A percentile compares a stretch with the other conserved stretches of the same genome.
These are phyloP conservation scores for Pseudorhiza aurosa DNA, from an alignment of 30 jellyfish, hydroid and myxozoan species.

Conservation along the genomic window DNA sequence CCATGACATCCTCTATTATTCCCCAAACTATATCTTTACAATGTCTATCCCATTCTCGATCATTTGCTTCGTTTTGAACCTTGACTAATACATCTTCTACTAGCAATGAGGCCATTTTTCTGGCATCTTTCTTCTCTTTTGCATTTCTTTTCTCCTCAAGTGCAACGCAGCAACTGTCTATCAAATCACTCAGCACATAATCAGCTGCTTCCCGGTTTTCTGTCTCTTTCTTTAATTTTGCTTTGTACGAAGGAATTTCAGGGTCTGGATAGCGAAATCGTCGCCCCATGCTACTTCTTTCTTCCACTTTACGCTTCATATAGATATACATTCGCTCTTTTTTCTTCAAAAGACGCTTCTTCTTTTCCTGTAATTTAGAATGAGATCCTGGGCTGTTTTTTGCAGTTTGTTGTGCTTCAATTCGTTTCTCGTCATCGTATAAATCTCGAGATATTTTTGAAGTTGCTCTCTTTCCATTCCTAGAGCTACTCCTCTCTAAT, in stretches of 20 bases:
- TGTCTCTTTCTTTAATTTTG: slow-evolving; percentile 13
- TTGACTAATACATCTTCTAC: neutral
- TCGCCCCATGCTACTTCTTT: neutral
- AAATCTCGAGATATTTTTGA: no score
- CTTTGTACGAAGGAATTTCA: slow-evolving; percentile 64
- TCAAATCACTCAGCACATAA: neutral
- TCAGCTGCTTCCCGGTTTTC: slow-evolving; percentile 5
- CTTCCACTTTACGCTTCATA: neutral
- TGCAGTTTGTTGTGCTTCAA: no score
- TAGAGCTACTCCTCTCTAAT: no score
- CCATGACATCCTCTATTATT: slow-evolving; percentile 46
- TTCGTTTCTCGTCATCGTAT: no score
- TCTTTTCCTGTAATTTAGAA: no score
- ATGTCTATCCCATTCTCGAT: slow-evolving; percentile 12
- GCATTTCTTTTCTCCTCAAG: neutral
- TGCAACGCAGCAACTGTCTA: neutral
- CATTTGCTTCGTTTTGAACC: slow-evolving; percentile 2
- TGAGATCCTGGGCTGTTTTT: neutral
- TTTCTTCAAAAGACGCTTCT: slow-evolving; percentile 5
- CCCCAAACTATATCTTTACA: neutral
- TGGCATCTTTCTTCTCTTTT: neutral
- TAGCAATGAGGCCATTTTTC: neutral
- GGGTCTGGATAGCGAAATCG: slow-evolving; percentile 19
- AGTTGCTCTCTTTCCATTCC: no score
- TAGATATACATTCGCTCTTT: slow-evolving; percentile 30